Base-by-base conservation (phyloP, 2,888 invertebrate species). In the Hydrotaea diabolus region DNA sequence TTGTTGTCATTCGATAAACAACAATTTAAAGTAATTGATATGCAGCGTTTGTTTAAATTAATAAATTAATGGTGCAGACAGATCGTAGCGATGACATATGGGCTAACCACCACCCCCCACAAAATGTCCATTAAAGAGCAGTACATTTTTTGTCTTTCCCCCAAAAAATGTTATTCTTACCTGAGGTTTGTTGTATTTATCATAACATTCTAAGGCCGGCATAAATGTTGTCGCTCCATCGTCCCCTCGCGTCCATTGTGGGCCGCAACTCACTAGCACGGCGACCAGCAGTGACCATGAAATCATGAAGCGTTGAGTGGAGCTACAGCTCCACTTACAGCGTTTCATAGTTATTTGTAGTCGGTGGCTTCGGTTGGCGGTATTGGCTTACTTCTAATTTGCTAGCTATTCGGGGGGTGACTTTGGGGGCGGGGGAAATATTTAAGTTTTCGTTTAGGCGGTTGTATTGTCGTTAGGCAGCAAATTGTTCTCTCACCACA, bases 101-200 rank as follows among this genome's bases (percentile, higher is more conserved):
- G 3, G 8, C 8, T 3, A 5, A 36, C 5, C 8, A 36, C 5
- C 36, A 36, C 5, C 36, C 3, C 5, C 36, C 36, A 36, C 36
- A 36, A 36, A 5, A 36, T 36, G 36, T 36, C 36, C n/a, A n/a
- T n/a, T n/a, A n/a, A n/a, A n/a, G n/a, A n/a, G n/a, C n/a, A n/a
- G n/a, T n/a, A n/a, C n/a, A n/a, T n/a, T n/a, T n/a, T n/a, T n/a
- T n/a, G n/a, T n/a, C n/a, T n/a, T n/a, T n/a, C n/a, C n/a, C n/a
- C n/a, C n/a, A n/a, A n/a, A 39, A 39, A 39, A 39, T 39, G 9
- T 39, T 39, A 11, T 3, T 82, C 89, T 92, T 91, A 94, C 94
- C 93, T 94, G 94, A 13, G 94, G 93, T 89, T 93, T 91, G 75
- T 93, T 93, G 87, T 93, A 94, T 78, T 93, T 92, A 90, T 94